phyloP scores from a whole-genome alignment of 2,888 invertebrate species.

The Melanostoma scalare region DNA sequence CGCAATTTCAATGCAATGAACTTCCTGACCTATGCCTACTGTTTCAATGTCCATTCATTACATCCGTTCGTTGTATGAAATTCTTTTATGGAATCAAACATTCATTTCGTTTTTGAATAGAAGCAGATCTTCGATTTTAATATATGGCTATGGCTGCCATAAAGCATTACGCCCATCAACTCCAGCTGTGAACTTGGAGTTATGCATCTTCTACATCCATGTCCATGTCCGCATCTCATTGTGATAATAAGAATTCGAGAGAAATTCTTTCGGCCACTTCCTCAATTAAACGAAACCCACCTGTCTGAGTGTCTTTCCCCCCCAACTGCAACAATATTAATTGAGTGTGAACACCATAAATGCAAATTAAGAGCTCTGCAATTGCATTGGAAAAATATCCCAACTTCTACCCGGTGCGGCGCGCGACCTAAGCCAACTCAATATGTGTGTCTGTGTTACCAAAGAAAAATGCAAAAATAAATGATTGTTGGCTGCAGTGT shows the following conservation, averaged over 20 bases:
- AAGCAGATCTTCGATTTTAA: no score
- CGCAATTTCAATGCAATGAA: no score
- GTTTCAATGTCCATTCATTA: no score
- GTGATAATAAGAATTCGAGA: conserved; percentile 27
- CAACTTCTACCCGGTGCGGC: conserved; percentile 25
- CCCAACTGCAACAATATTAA: conserved; percentile 59
- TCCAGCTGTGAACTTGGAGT: no score
- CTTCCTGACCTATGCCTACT: no score
- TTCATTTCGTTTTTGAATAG: no score
- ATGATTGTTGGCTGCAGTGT: conserved; percentile 14
- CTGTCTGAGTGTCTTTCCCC: conserved; percentile 37
- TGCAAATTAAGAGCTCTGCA: conserved; percentile 68
- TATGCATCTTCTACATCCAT: no score
- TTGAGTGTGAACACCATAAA: conserved; percentile 71
- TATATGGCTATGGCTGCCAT: no score
- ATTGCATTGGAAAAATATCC: conserved; percentile 42
- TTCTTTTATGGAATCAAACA: no score
- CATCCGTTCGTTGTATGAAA: no score
- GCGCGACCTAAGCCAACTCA: conserved; percentile 37
- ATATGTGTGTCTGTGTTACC: background rate
- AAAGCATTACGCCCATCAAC: no score
- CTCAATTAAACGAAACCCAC: conserved; percentile 60
- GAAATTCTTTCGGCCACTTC: conserved; percentile 39
- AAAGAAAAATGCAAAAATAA: background rate
- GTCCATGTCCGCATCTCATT: conserved; percentile 19